Evolutionary conservation across 2,797 vertebrate genomes (phyloP).

Genomic region (Apogon hyalosoma): DNA sequence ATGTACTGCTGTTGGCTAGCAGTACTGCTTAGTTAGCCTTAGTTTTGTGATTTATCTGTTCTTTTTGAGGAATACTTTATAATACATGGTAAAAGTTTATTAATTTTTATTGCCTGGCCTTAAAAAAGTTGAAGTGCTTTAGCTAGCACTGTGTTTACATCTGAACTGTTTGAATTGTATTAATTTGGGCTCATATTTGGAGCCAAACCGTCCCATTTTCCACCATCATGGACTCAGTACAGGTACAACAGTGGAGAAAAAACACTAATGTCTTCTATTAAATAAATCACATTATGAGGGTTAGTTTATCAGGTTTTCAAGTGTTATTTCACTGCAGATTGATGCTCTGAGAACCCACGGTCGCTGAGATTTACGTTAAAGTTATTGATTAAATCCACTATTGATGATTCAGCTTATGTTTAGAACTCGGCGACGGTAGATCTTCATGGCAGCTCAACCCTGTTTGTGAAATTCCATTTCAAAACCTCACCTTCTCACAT

Average conservation of each 20-base stretch:
- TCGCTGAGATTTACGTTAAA: neutral
- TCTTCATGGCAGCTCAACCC: conserved; percentile 25
- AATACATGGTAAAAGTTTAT: no score
- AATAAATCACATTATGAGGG: no score
- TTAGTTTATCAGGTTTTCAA: conserved; percentile 32
- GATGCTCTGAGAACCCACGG: neutral
- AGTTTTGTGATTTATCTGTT: no score
- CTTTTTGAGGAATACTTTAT: no score
- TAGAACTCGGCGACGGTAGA: no score
- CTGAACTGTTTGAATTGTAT: neutral
- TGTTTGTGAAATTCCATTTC: conserved; percentile 36
- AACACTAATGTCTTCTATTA: neutral
- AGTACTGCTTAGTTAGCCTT: no score
- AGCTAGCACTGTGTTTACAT: conserved; percentile 3
- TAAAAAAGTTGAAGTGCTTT: neutral
- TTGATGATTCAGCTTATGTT: no score
- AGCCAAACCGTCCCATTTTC: neutral
- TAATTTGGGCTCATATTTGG: neutral
- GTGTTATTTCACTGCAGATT: conserved; percentile 21
- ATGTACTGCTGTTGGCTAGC: no score
- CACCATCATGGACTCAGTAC: neutral
- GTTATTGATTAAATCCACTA: no score
- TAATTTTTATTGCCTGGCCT: conserved; percentile 11
- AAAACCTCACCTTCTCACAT: conserved; percentile 34
- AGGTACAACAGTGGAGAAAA: conserved; percentile 30